Evolutionary conservation across 2,797 vertebrate genomes (phyloP).

Genomic region (Oreonectes daqikongensis): DNA sequence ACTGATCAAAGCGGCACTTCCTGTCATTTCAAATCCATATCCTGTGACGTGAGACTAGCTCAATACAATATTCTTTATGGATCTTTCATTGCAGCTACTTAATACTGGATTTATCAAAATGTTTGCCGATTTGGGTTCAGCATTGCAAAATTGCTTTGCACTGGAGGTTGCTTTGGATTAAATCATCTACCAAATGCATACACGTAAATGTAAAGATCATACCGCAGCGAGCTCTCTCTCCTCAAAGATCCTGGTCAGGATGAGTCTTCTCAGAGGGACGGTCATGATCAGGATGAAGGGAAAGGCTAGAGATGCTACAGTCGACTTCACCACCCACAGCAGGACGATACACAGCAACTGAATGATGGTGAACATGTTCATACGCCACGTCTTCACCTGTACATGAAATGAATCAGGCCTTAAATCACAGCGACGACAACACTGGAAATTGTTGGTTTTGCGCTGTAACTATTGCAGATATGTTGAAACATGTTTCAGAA

Average conservation of each 20-base stretch:
- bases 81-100: too few relatives aligned
- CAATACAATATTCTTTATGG: too few relatives aligned
- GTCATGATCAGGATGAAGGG: constrained; percentile 98
- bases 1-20: too few relatives aligned
- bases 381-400: constrained; percentile 97
- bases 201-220: constrained; percentile 51
- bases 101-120: too few relatives aligned
- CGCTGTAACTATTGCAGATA: not conserved
- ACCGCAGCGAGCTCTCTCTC: constrained; percentile 97
- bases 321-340: constrained; percentile 97
- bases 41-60: too few relatives aligned
- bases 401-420: constrained; percentile 41
- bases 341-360: constrained; percentile 91
- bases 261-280: constrained; percentile 89
- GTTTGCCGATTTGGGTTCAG: too few relatives aligned
- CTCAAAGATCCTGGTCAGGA: constrained; percentile 91
- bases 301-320: constrained; percentile 90
- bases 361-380: constrained; percentile 97
- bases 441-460: too few relatives aligned
- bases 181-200: too few relatives aligned
- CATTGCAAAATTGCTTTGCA: too few relatives aligned
- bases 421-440: not conserved
- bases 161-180: too few relatives aligned
- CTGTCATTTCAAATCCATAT: too few relatives aligned
- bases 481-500: not conserved